Conservation (phyloP, 2,797 vertebrate species). For the Moxostoma hubbsi region DNA sequence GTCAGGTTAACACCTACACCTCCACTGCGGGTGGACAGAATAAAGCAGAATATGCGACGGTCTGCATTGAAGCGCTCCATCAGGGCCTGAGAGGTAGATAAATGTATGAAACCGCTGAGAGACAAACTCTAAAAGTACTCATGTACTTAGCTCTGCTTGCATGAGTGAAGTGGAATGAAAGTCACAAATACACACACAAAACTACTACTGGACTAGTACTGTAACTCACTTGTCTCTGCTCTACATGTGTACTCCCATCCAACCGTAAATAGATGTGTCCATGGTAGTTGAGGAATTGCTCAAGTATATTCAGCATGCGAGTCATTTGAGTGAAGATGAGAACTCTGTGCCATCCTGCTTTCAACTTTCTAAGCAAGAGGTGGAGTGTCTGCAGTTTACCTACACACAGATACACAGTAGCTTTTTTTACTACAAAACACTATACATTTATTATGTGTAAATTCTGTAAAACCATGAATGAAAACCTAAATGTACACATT, state of each 20-base stretch:
- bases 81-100: constrained; percentile 73
- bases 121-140: not conserved
- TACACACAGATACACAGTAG: no score
- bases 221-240: constrained; percentile 86
- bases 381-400: constrained; percentile 93
- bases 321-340: constrained; percentile 98
- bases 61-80: constrained; percentile 98
- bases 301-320: constrained; percentile 90
- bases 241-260: constrained; percentile 92
- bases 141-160: not conserved
- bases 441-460: no score
- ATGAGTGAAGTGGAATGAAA: not conserved
- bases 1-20: constrained; percentile 95
- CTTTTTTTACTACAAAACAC: no score
- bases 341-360: constrained; percentile 86
- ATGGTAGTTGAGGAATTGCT: constrained; percentile 96
- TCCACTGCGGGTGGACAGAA: constrained; percentile 94
- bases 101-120: not conserved
- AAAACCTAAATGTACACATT: not conserved
- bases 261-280: constrained; percentile 93
- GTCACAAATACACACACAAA: no score
- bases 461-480: no score
- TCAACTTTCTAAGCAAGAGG: constrained; percentile 85
- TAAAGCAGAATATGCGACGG: constrained; percentile 95
- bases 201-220: not conserved